Percentiles rank a stretch among this genome's conserved stretches.
Conservation (phyloP, 2,888 invertebrate genomes). For the Tiliacea aurago region DNA sequence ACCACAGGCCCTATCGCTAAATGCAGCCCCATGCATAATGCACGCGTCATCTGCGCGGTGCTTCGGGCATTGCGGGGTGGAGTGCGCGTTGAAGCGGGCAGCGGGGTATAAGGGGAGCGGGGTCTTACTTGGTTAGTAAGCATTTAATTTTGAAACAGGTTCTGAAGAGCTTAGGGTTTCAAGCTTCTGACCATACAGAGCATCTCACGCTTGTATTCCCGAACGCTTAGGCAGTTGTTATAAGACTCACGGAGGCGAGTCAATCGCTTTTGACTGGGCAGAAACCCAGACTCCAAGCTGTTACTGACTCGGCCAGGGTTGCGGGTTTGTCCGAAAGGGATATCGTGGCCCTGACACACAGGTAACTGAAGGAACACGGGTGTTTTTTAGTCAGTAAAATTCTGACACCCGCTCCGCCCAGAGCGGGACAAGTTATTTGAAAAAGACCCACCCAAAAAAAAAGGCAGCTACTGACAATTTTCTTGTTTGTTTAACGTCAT, state of each 20-base stretch:
- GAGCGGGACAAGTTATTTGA: too few relatives aligned
- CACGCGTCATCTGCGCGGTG: constrained; percentile 83
- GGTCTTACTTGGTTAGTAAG: not conserved
- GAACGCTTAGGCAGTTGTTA: not conserved
- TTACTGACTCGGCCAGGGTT: not conserved
- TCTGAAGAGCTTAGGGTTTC: too few relatives aligned
- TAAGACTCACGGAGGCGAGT: not conserved
- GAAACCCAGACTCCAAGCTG: not conserved
- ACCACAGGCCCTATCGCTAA: constrained; percentile 78
- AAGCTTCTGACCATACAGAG: not conserved
- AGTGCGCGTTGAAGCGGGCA: constrained; percentile 60
- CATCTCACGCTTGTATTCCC: not conserved
- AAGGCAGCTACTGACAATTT: not conserved
- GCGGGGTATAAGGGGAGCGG: too few relatives aligned
- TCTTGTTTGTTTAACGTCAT: not conserved
- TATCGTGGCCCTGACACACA: too few relatives aligned
- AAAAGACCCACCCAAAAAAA: too few relatives aligned
- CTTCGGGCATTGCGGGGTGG: constrained; percentile 71
- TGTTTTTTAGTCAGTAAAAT: too few relatives aligned
- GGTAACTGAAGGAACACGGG: too few relatives aligned
- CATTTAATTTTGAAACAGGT: constrained; percentile 1
- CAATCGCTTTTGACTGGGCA: not conserved
- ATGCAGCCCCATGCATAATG: constrained; percentile 86
- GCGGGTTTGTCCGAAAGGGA: too few relatives aligned
- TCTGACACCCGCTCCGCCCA: too few relatives aligned